Base-by-base conservation (phyloP, 2,113 vertebrate species). In the Peucedramus taeniatus region DNA sequence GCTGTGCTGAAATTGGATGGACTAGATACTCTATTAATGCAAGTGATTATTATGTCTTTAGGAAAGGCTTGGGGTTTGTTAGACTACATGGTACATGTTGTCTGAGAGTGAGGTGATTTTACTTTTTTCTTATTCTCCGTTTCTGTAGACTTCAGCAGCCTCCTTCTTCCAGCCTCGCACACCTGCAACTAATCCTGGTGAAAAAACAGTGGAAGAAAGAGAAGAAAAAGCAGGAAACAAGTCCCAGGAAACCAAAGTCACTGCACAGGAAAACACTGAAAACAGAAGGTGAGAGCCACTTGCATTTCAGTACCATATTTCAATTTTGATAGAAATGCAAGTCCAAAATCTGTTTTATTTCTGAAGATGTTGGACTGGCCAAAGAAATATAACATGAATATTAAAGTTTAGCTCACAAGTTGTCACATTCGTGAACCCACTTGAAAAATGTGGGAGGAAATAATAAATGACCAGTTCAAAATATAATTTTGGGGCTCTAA, bases 91-190 rank as follows among this genome's bases (percentile, higher is more conserved):
- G 10, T 44, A 26, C 2, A 3, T 44, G 15, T 28, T 81, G 47
- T 27, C 24, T 71, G 40, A 71, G 64, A 31, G 4, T 35, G 24
- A 69, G 20, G 3, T 63, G 12, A 22, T 80, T 53, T 93, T 69
- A 71, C 22, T 20, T 50, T 50, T 54, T 40, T 26, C 18, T 77
- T 13, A 13, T 54, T 20, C 13, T 84, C 9, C 2, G 64, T 61
- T 95, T 95, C 44, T 85, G 2, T 27, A 98, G 98, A 57, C 57
- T 72, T 97, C 22, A 76, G 98, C 98, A 97, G 96, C 97, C 68
- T 99, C 99, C 42, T 98, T 99, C 97, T 99, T 99, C 95, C 98
- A 98, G 95, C 98, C 98, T 97, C 97, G 90, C 14, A 76, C 90
- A 79, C 53, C 93, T 19, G 56, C 89, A 86, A 24, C 93, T 13